Conservation (phyloP, 2,888 invertebrate genomes). For the Rotaria socialis region DNA sequence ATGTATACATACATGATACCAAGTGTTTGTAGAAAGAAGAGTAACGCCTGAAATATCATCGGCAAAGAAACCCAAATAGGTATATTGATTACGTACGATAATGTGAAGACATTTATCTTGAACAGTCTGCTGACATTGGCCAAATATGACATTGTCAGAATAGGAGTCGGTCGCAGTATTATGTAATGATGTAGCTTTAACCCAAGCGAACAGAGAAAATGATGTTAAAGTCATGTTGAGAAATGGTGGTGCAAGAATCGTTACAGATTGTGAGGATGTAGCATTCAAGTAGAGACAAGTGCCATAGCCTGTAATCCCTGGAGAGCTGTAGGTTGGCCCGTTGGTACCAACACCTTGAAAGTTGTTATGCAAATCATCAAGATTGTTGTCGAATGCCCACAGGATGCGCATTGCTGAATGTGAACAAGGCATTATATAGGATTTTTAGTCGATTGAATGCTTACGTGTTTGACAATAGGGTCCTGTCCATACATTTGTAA, state of each 20-base stretch:
- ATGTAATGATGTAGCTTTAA: background rate
- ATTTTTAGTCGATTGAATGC: background rate
- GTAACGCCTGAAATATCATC: no score
- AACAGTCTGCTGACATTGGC: no score
- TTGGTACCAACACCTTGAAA: background rate
- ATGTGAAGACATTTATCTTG: no score
- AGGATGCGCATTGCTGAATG: background rate
- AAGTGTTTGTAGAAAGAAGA: background rate
- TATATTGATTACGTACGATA: no score
- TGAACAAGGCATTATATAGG: background rate
- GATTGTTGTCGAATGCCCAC: background rate
- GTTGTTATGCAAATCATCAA: background rate
- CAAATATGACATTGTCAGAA: no score
- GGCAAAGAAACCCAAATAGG: no score
- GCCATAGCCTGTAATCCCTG: background rate
- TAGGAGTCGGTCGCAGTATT: background rate
- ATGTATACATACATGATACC: background rate
- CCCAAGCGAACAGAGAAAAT: background rate
- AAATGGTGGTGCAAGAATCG: background rate
- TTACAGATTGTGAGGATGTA: background rate
- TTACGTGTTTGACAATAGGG: background rate
- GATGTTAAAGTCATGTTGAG: background rate
- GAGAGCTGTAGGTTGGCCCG: background rate
- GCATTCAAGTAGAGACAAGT: background rate
- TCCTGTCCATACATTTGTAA: background rate